Evolutionary conservation across 2,113 vertebrate species (phyloP), one percentile per base, ranked within the genome.

Genomic region (Tamias sibiricus): DNA sequence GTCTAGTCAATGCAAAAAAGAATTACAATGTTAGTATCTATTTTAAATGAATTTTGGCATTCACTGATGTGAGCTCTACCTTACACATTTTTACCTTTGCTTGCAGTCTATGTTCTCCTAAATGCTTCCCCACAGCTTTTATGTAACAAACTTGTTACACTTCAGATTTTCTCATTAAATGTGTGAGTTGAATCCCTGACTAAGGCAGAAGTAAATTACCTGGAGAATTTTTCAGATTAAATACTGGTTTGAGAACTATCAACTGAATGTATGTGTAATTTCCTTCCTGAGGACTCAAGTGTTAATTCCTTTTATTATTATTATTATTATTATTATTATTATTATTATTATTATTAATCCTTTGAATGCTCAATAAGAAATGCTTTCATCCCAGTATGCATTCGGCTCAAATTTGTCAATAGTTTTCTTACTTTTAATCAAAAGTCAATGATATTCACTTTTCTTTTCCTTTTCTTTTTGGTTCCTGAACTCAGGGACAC

Each of bases 101-200:
- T 66, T 81, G 28, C 19, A 69, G 20, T 62, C 12, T 82, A 20
- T 77, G 86, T 80, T 64, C 16, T 14, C 28, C 22, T 68, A 52
- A 95, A 40, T 69, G 22, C 42, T 72, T 37, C 40, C 30, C 52
- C 19, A 80, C 20, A 54, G 57, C 13, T 47, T 75, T 92, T 90
- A 68, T 37, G 62, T 52, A 93, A 59, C 37, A 83, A 83, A 74
- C 30, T 14, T 88, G 47, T n/a, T 92, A 81, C 28, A 75, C 30
- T 86, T 95, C 84, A 69, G 5, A 64, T 85, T 93, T 97, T 91
- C 47, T 95, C 47, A 75, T 81, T 88, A 89, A 91, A 85, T 94
- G 0, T 91, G 19, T 94, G 32, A 19, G 42, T 95, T 89, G 49
- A 93, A 86, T 92, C 4, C 4, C n/a, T 76, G 30, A 54, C 26